Evolutionary conservation across 1,140 invertebrate genomes (phyloP).

Genomic region (Bombus soroeensis): DNA sequence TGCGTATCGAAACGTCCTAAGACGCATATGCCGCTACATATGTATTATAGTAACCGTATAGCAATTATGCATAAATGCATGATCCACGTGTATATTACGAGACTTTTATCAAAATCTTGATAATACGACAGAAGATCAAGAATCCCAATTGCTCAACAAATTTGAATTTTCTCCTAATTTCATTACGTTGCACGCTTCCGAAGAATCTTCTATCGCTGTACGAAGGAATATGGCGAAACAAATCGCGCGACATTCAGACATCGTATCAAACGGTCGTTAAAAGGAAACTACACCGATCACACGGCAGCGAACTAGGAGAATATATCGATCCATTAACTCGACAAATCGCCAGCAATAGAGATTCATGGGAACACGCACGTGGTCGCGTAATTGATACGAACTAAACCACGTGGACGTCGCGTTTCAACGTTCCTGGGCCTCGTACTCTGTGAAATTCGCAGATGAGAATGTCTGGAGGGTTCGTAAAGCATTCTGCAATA

Average conservation of each 20-base stretch:
- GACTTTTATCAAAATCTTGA: too few relatives aligned
- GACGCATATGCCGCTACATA: too few relatives aligned
- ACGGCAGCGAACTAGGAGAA: too few relatives aligned
- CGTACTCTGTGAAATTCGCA: not conserved
- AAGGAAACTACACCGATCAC: not conserved
- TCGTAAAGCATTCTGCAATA: constrained; percentile 65
- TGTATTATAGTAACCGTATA: too few relatives aligned
- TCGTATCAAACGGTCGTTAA: not conserved
- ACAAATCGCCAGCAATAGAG: constrained; percentile 22
- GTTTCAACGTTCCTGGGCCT: not conserved
- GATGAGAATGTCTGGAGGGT: constrained; percentile 50
- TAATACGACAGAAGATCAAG: too few relatives aligned
- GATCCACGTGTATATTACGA: too few relatives aligned
- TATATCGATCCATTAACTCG: constrained; percentile 24
- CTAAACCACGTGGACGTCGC: not conserved
- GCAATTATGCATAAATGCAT: too few relatives aligned
- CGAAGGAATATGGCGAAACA: not conserved
- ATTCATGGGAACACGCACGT: not conserved
- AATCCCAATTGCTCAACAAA: not conserved
- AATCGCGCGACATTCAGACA: not conserved
- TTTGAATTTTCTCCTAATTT: not conserved
- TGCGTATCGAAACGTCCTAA: too few relatives aligned
- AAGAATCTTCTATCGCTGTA: not conserved
- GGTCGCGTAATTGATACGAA: not conserved
- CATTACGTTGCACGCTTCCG: not conserved